Evolutionary conservation across 2,113 vertebrate genomes (phyloP).

Genomic region (Strigops habroptila): DNA sequence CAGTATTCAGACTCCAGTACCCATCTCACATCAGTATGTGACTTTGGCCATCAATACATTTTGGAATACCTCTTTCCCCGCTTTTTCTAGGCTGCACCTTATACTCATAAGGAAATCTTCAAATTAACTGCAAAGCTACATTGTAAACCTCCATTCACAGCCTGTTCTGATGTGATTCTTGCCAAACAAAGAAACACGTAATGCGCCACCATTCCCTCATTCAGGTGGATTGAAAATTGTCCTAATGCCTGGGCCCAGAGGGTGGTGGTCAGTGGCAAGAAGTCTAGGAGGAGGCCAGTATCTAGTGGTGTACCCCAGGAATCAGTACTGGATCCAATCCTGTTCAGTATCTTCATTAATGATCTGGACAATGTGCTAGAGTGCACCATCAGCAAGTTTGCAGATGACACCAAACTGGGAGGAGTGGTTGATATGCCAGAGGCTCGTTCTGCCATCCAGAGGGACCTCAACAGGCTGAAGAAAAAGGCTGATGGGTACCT

Average conservation of each 20-base stretch:
- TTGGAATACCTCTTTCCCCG: background rate
- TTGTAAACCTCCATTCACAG: background rate
- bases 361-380: background rate
- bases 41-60: background rate
- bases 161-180: background rate
- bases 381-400: background rate
- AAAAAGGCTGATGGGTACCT: background rate
- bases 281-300: background rate
- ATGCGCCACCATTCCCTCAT: background rate
- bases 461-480: background rate
- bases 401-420: background rate
- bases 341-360: background rate
- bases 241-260: background rate
- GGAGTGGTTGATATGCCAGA: accelerated
- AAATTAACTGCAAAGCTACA: background rate
- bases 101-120: background rate
- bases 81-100: background rate
- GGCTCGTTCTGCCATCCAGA: background rate
- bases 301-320: background rate
- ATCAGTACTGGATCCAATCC: background rate
- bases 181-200: background rate
- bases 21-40: background rate
- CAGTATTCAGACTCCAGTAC: background rate
- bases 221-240: background rate
- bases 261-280: background rate